Conservation (phyloP, 2,113 vertebrate genomes). For the Oenanthe melanoleuca region DNA sequence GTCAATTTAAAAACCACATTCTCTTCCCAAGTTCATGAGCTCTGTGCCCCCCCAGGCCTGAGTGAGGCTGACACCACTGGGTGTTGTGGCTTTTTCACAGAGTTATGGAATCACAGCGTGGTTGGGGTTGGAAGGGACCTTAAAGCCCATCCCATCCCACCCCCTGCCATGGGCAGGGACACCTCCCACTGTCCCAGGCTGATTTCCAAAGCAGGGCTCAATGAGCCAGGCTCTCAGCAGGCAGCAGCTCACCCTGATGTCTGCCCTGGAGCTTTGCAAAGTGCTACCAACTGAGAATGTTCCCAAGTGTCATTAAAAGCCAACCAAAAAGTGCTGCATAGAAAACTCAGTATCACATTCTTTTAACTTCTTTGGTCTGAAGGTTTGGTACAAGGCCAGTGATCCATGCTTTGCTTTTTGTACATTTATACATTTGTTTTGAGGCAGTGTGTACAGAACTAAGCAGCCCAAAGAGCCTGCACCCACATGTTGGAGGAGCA, state of each 20-base stretch:
- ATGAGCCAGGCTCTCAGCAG: not conserved
- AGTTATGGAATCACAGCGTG: not conserved
- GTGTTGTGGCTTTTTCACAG: not conserved
- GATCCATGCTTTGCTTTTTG: not conserved
- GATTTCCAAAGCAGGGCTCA: not conserved
- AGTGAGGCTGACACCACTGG: not conserved
- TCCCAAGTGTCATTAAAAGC: not conserved
- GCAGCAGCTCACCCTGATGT: not conserved
- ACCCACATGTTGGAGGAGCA: not conserved
- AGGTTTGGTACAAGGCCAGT: not conserved
- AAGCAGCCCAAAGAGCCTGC: not conserved
- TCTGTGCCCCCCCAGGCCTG: not conserved
- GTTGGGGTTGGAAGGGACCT: not conserved
- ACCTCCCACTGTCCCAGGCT: not conserved
- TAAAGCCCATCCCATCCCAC: accelerated
- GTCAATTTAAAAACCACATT: not conserved
- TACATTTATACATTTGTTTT: not conserved
- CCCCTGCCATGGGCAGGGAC: not conserved
- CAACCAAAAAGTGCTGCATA: not conserved
- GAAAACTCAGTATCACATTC: not conserved
- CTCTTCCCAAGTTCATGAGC: not conserved
- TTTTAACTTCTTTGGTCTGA: not conserved
- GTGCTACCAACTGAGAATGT: not conserved
- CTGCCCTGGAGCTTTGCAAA: conserved; percentile 28
- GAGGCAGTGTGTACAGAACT: not conserved